Base-by-base conservation (phyloP, 2,888 invertebrate species). In the Cephonodes hylas region DNA sequence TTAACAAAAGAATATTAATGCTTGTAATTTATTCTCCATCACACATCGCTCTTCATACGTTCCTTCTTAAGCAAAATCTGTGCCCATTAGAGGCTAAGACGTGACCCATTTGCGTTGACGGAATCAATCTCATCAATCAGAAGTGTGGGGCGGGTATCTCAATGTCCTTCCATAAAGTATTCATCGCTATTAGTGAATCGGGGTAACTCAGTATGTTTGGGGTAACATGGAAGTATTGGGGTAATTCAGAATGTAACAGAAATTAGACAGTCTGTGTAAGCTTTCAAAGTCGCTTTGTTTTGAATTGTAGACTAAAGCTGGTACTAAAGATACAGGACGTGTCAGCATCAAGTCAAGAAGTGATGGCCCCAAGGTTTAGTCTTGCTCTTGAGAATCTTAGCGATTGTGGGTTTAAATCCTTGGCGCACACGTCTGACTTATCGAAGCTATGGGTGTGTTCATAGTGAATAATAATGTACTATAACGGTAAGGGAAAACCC, bases 81-180 rank as follows among this genome's bases (percentile, higher is more conserved):
- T 63, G 23, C 23, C 23, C 46, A 18, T 44, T 18, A 46, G 18
- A 3, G 2, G 4, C 8, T 7, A 2, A 13, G 2, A 48, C 27
- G 48, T 48, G 27, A 48, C 15, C 48, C 48, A 48, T 48, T 48
- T 48, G 48, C 48, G 25, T 15, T 48, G 48, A 48, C 23, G 15
- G 48, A 48, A 25, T 13, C 25, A 48, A 48, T 48, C 15, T 48
- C n/a, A 48, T 48, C 48, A 48, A 48, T 48, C 48, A 48, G 15
- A 25, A 48, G 48, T 48, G 48, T 48, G n/a, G 15, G 48, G 15
- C 15, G 25, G 25, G 15, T n/a, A n/a, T n/a, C n/a, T n/a, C n/a
- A n/a, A n/a, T n/a, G n/a, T 20, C 44, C 48, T 15, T 27, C 25
- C 48, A 48, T 48, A 25, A 48, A 25, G 25, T 48, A 48, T 48